Evolutionary conservation across 2,797 vertebrate genomes (phyloP).

Genomic region (Percopsis omiscomaycus): DNA sequence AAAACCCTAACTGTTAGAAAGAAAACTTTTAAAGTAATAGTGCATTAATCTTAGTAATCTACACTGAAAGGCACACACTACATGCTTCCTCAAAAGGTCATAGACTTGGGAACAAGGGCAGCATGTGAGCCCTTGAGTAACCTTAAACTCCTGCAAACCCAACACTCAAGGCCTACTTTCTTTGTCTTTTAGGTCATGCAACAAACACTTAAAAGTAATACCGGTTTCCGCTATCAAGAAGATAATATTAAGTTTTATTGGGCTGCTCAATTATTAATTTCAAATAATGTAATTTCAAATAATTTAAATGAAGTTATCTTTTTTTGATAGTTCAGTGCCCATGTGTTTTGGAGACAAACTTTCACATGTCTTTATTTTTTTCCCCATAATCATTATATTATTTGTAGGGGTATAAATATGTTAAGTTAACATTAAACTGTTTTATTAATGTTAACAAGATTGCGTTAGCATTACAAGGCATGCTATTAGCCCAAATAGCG

Average conservation of each 20-base stretch:
- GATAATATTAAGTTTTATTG: neutral
- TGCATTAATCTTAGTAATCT: conserved; percentile 20
- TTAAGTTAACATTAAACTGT: no score
- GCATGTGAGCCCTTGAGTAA: conserved; percentile 23
- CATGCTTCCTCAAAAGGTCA: conserved; percentile 26
- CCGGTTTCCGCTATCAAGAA: conserved; percentile 6
- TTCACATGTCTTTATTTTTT: no score
- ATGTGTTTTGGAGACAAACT: no score
- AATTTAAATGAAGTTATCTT: no score
- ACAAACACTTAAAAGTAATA: conserved; percentile 14
- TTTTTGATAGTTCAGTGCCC: no score
- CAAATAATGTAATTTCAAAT: no score
- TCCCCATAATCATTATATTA: no score
- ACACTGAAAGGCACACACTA: conserved; percentile 39
- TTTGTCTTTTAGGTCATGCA: conserved; percentile 25
- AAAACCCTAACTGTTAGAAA: conserved; percentile 5
- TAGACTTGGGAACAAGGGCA: conserved; percentile 14
- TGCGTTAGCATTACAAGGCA: no score
- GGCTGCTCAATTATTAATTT: conserved; percentile 1
- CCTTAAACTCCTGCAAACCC: conserved; percentile 18
- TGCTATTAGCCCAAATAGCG: no score
- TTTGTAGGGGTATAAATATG: no score
- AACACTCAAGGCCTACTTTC: conserved; percentile 23
- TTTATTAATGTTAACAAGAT: no score
- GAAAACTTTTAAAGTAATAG: neutral